These are phyloP conservation scores for Anguilla anguilla DNA, from an alignment of 2,797 vertebrate genomes.

Conservation along the genomic window DNA sequence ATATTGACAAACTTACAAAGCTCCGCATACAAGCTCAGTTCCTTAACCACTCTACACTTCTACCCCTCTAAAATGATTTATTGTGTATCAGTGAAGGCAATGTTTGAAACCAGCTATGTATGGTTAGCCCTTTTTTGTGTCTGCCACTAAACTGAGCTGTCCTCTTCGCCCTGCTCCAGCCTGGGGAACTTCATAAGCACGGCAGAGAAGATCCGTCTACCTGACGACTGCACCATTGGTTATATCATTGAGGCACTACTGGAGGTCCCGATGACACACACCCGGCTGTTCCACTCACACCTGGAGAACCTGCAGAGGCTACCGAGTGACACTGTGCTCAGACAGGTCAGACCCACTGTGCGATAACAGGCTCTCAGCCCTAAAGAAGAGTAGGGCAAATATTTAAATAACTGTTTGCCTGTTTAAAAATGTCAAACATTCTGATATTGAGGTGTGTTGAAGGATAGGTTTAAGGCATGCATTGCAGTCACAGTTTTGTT, in stretches of 20 bases:
- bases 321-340: conserved; percentile 69
- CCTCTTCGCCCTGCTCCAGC: conserved; percentile 61
- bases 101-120: background rate
- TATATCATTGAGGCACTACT: conserved; percentile 95
- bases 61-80: background rate
- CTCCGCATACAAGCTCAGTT: background rate
- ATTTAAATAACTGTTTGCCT: background rate
- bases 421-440: background rate
- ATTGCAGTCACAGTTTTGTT: background rate
- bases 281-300: conserved; percentile 90
- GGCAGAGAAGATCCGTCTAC: conserved; percentile 91
- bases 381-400: background rate
- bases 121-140: background rate
- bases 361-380: background rate
- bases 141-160: background rate
- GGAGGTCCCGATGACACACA: conserved; percentile 84
- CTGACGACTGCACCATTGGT: conserved; percentile 93
- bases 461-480: background rate
- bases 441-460: background rate
- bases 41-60: conserved; percentile 1
- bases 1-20: background rate
- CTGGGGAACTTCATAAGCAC: conserved; percentile 97
- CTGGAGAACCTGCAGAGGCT: conserved; percentile 91
- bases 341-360: conserved; percentile 74
- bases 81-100: background rate